Percentiles rank a stretch among this genome's conserved stretches.
These are phyloP conservation scores for Tiaroga cobitis DNA, from an alignment of 2,797 vertebrate genomes.

Conservation along the genomic window DNA sequence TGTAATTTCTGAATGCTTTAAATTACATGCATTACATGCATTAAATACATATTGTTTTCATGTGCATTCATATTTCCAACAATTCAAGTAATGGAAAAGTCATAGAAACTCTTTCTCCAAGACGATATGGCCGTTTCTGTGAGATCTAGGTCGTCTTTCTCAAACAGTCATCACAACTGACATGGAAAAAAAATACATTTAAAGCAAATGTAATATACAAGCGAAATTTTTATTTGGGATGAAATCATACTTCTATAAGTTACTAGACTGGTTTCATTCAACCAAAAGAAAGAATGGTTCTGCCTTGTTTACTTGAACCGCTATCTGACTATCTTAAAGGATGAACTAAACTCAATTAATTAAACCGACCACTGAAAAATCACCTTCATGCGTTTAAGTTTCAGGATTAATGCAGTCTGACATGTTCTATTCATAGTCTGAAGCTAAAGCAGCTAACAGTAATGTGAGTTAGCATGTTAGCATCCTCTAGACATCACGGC, in stretches of 20 bases:
- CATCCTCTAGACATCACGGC: constrained; percentile 21
- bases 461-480: constrained; percentile 34
- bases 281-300: not conserved
- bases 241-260: not conserved
- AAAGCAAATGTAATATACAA: not conserved
- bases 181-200: no score
- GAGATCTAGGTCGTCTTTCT: not conserved
- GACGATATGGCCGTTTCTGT: not conserved
- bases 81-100: not conserved
- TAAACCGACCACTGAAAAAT: not conserved
- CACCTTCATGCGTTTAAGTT: not conserved
- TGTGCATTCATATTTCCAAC: not conserved
- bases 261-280: not conserved
- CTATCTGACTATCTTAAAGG: not conserved
- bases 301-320: not conserved
- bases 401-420: not conserved
- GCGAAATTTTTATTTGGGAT: not conserved
- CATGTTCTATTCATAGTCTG: constrained; percentile 18
- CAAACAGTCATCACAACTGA: not conserved
- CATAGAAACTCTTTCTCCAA: not conserved
- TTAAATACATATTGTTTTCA: not conserved
- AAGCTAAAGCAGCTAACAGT: constrained; percentile 1
- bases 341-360: not conserved
- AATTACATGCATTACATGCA: no score
- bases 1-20: no score